Evolutionary conservation across 2,888 invertebrate species (phyloP).

Genomic region (Andrena flavipes): DNA sequence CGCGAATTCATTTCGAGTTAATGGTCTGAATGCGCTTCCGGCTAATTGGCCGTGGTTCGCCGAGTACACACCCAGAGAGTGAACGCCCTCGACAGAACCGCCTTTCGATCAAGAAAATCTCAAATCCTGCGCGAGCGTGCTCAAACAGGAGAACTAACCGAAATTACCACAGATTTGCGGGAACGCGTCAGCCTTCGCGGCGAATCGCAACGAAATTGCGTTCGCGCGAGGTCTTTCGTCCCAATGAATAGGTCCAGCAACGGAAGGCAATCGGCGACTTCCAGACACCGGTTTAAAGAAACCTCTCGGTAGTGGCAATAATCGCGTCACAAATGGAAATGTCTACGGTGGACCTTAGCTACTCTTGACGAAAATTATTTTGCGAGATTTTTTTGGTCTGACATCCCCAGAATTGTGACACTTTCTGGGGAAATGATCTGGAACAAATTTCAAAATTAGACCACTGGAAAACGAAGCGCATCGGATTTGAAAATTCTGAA

Average conservation of each 20-base stretch:
- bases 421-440: too few relatives aligned
- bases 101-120: constrained; percentile 53
- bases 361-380: too few relatives aligned
- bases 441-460: too few relatives aligned
- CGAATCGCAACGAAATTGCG: background rate
- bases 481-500: too few relatives aligned
- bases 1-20: constrained; percentile 75
- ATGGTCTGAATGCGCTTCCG: constrained; percentile 69
- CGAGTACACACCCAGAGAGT: constrained; percentile 53
- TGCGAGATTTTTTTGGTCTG: too few relatives aligned
- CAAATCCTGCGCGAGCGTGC: background rate
- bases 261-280: too few relatives aligned
- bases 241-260: background rate
- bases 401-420: too few relatives aligned
- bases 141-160: background rate
- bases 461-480: too few relatives aligned
- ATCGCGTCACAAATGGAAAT: background rate
- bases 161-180: constrained; percentile 6
- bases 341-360: background rate
- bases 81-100: constrained; percentile 22
- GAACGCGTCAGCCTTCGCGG: background rate
- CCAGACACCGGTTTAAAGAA: too few relatives aligned
- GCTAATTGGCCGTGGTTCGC: constrained; percentile 64
- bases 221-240: background rate
- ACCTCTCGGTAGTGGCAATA: too few relatives aligned